phyloP scores from a whole-genome alignment of 2,113 vertebrate species.

The Bombycilla garrulus region DNA sequence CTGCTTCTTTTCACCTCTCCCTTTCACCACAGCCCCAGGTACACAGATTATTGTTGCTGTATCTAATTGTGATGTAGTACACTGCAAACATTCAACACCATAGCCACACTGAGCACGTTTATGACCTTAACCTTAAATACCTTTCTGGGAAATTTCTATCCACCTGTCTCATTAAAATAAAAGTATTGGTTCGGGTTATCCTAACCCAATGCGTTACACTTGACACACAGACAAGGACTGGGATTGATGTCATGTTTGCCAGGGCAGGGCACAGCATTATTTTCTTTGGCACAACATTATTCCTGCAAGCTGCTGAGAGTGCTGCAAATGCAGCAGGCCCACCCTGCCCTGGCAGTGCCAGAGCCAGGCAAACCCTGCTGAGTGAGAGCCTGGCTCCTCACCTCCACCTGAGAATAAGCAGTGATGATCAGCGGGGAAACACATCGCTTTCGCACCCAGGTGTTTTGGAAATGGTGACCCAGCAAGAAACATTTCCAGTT shows the following conservation, averaged over 20 bases:
- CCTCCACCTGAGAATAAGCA: neutral
- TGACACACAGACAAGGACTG: neutral
- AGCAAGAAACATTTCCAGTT: neutral
- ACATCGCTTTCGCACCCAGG: neutral
- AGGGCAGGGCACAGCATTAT: too few species aligned
- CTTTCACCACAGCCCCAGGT: neutral
- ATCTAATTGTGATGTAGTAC: neutral
- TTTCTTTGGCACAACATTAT: neutral
- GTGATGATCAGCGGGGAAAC: neutral
- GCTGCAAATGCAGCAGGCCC: neutral
- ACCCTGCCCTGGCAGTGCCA: neutral
- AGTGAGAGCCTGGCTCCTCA: neutral
- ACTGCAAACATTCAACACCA: neutral
- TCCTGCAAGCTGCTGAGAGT: neutral
- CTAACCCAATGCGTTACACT: neutral
- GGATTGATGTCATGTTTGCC: neutral
- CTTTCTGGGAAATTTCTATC: neutral
- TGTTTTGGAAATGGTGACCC: neutral
- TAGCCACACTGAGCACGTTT: neutral
- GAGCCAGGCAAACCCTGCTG: neutral
- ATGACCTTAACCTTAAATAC: neutral
- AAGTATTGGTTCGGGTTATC: neutral
- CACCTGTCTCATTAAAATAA: neutral
- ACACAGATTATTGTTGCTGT: neutral
- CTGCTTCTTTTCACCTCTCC: neutral